These are phyloP conservation scores for Chlorodrepanis virens DNA, from an alignment of 2,113 vertebrate genomes.

Conservation along the genomic window DNA sequence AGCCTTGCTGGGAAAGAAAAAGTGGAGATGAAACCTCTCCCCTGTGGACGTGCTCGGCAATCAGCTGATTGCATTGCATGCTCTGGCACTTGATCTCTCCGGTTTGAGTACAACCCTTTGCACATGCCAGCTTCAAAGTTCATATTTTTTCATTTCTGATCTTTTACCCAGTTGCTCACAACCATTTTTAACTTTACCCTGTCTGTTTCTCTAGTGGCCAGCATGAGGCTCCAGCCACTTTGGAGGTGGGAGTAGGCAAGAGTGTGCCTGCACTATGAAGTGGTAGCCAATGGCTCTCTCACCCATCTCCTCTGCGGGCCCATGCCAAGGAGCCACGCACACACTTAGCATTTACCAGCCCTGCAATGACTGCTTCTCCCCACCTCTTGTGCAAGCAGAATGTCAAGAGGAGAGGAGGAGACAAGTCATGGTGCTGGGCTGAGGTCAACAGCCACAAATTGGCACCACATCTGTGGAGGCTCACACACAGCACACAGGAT, in stretches of 20 bases:
- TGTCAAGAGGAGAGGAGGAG: neutral
- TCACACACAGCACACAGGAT: fast-evolving
- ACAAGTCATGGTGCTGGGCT: neutral
- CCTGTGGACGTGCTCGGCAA: neutral
- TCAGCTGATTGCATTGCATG: neutral
- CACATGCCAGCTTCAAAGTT: neutral
- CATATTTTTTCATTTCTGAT: neutral
- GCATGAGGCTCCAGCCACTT: neutral
- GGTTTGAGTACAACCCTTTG: neutral
- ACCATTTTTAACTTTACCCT: neutral
- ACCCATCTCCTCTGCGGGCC: neutral
- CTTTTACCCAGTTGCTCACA: neutral
- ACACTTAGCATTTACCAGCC: neutral
- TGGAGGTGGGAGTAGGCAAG: neutral
- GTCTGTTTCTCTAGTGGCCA: neutral
- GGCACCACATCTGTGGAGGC: neutral
- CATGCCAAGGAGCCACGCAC: neutral
- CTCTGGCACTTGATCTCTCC: neutral
- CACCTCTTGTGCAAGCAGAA: neutral
- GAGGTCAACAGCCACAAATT: neutral
- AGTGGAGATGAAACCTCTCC: neutral
- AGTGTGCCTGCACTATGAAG: neutral
- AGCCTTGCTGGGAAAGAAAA: neutral
- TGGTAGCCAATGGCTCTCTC: neutral
- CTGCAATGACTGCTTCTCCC: neutral